A percentile compares a stretch with the other conserved stretches of the same genome.
These are phyloP conservation scores for Laterallus jamaicensis DNA, from an alignment of 2,113 vertebrate species.

Conservation along the genomic window DNA sequence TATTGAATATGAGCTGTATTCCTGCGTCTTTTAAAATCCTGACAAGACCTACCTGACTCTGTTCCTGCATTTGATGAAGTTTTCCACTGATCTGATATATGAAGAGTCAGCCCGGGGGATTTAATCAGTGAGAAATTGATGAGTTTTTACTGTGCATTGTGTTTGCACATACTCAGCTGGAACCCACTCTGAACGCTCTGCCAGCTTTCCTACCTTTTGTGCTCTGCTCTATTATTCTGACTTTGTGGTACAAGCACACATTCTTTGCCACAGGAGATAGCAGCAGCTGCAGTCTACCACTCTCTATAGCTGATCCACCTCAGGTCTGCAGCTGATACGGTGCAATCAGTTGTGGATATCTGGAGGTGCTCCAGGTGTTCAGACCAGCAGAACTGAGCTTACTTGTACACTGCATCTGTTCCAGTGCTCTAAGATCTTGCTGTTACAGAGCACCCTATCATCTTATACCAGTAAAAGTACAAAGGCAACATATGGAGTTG, in stretches of 20 bases:
- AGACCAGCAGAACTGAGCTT: neutral
- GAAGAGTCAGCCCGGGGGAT: neutral
- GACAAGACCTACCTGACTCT: conserved; percentile 20
- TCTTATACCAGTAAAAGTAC: neutral
- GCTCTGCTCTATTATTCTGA: neutral
- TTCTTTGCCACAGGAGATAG: neutral
- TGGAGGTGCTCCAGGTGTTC: conserved; percentile 3
- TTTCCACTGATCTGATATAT: conserved; percentile 26
- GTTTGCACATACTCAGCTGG: neutral
- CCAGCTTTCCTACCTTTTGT: neutral
- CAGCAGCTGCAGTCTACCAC: neutral
- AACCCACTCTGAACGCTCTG: neutral
- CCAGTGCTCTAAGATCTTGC: neutral
- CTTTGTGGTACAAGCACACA: neutral
- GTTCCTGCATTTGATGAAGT: neutral
- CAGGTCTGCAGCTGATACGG: neutral
- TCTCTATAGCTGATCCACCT: neutral
- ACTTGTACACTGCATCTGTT: neutral
- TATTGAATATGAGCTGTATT: neutral
- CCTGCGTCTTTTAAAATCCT: conserved; percentile 25
- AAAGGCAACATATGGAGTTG: neutral
- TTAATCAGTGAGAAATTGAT: conserved; percentile 13
- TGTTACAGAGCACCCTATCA: neutral
- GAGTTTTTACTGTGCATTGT: neutral
- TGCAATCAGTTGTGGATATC: neutral